Percentiles rank a stretch among this genome's conserved stretches.
Evolutionary conservation across 2,888 invertebrate species (phyloP).

Genomic region (Ophraella communa): DNA sequence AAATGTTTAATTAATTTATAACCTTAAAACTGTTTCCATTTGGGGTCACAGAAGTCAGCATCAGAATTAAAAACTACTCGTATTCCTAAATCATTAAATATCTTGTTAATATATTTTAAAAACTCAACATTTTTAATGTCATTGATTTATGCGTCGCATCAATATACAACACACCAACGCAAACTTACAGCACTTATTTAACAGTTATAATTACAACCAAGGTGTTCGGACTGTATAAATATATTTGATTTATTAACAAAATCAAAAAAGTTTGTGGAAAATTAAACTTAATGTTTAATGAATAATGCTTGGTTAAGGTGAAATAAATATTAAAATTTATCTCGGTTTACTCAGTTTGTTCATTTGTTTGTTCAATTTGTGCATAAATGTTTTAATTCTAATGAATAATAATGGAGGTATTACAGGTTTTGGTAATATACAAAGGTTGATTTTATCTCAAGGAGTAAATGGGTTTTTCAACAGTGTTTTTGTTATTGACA

Average conservation of each 20-base stretch:
- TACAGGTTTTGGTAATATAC: too few relatives aligned
- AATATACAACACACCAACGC: not conserved
- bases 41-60: conserved; percentile 14
- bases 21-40: conserved; percentile 5
- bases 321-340: too few relatives aligned
- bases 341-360: too few relatives aligned
- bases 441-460: too few relatives aligned
- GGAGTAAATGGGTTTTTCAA: too few relatives aligned
- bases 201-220: not conserved
- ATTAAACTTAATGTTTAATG: too few relatives aligned
- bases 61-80: conserved; percentile 6
- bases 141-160: not conserved
- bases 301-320: too few relatives aligned
- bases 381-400: too few relatives aligned
- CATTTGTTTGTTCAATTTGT: too few relatives aligned
- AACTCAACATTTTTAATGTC: not conserved
- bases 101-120: conserved; percentile 17
- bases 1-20: too few relatives aligned
- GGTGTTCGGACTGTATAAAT: not conserved
- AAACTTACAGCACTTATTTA: not conserved
- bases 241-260: not conserved
- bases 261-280: not conserved
- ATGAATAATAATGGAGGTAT: too few relatives aligned
- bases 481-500: too few relatives aligned
- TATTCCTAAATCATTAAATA: conserved; percentile 7